A percentile compares a stretch with the other conserved stretches of the same genome.
phyloP scores from a whole-genome alignment of 2,888 invertebrate species.

The Meteorus colon region DNA sequence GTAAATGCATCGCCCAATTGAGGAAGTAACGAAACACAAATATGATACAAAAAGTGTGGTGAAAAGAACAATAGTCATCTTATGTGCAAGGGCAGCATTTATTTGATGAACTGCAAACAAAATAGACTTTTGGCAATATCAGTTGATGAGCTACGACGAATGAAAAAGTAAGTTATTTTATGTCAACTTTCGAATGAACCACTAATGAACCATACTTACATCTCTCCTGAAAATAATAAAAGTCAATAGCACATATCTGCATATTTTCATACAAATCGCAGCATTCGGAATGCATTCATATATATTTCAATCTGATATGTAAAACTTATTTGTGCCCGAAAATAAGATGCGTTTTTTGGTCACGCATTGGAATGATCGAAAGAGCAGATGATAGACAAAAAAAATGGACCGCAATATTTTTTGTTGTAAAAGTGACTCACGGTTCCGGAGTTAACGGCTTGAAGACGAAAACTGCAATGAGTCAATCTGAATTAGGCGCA shows the following conservation, averaged over 20 bases:
- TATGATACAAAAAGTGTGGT: too few species aligned
- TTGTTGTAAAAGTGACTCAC: constrained; percentile 32
- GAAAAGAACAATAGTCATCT: too few species aligned
- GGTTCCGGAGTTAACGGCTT: constrained; percentile 31
- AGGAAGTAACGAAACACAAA: too few species aligned
- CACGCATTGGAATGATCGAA: background rate
- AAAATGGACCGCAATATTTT: background rate
- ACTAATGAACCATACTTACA: background rate
- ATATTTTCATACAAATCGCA: background rate
- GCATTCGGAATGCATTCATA: background rate
- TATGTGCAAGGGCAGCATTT: too few species aligned
- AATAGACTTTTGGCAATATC: too few species aligned
- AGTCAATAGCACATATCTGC: background rate
- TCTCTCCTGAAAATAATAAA: background rate
- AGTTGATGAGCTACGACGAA: background rate
- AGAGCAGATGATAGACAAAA: background rate
- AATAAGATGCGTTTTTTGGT: background rate
- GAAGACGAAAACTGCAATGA: constrained; percentile 20
- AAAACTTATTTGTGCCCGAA: background rate
- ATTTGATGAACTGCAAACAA: too few species aligned
- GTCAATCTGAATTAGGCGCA: background rate
- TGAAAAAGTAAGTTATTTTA: background rate
- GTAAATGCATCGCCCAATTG: too few species aligned
- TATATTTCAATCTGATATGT: background rate
- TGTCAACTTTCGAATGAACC: background rate